A percentile compares a stretch with the other conserved stretches of the same genome.
phyloP scores from a whole-genome alignment of 2,888 invertebrate species.

The Malacosoma neustria region DNA sequence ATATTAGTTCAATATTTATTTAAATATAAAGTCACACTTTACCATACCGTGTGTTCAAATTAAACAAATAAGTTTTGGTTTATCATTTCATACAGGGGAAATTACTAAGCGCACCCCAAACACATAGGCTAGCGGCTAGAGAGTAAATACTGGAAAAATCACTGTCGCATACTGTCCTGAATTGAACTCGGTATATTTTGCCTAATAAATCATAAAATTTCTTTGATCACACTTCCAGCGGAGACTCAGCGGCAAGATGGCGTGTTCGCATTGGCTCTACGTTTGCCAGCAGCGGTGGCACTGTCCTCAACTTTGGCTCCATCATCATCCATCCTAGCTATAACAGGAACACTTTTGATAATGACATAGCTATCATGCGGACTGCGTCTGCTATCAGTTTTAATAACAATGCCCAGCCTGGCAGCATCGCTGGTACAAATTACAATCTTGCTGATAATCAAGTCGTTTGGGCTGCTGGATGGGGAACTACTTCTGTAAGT shows the following conservation, averaged over 20 bases:
- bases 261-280: slow-evolving; percentile 26
- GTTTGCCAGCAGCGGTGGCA: slow-evolving; percentile 25
- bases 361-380: not conserved
- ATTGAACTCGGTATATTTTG: too few relatives aligned
- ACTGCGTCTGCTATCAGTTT: not conserved
- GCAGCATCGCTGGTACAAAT: slow-evolving; percentile 28
- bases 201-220: too few relatives aligned
- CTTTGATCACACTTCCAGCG: slow-evolving; percentile 18
- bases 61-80: too few relatives aligned
- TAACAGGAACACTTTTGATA: not conserved
- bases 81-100: too few relatives aligned
- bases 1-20: too few relatives aligned
- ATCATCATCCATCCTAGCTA: slow-evolving; percentile 17
- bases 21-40: too few relatives aligned
- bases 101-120: too few relatives aligned
- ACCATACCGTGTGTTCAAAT: too few relatives aligned
- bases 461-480: too few relatives aligned
- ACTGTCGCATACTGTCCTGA: too few relatives aligned
- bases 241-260: slow-evolving; percentile 17
- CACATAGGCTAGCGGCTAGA: too few relatives aligned
- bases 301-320: slow-evolving; percentile 10
- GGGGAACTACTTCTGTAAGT: slow-evolving; percentile 38
- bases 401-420: slow-evolving; percentile 16
- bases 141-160: too few relatives aligned
- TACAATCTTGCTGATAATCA: slow-evolving; percentile 32